Evolutionary conservation across 2,888 invertebrate genomes (phyloP).

Genomic region (Erannis defoliaria): DNA sequence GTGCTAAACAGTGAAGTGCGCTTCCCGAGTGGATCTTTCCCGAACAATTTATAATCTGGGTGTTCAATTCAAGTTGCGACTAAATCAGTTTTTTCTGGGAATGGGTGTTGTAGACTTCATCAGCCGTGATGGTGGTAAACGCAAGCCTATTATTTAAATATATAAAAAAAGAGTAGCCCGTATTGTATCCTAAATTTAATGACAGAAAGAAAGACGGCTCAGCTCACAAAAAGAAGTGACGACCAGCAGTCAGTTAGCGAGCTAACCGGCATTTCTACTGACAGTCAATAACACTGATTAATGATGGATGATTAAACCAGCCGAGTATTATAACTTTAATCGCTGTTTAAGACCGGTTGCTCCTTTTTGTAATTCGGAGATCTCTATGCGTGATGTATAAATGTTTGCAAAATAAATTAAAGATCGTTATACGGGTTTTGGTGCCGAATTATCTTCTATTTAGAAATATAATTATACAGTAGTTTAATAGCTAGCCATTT

Average conservation of each 20-base stretch:
- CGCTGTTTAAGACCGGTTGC: conserved; percentile 37
- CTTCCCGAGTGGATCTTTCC: too few relatives aligned
- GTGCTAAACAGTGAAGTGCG: too few relatives aligned
- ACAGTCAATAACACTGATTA: conserved; percentile 45
- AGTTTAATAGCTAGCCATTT: conserved; percentile 24
- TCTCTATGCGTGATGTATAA: conserved; percentile 26
- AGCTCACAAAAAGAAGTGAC: conserved; percentile 20
- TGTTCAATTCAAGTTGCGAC: too few relatives aligned
- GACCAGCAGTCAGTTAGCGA: conserved; percentile 22
- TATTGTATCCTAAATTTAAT: too few relatives aligned
- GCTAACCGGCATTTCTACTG: conserved; percentile 35
- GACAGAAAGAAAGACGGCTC: conserved; percentile 17
- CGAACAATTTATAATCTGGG: too few relatives aligned
- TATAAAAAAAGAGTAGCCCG: too few relatives aligned
- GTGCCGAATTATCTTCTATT: conserved; percentile 29
- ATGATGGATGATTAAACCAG: conserved; percentile 34
- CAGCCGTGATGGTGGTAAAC: too few relatives aligned
- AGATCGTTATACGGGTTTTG: conserved; percentile 21
- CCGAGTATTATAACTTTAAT: conserved; percentile 25
- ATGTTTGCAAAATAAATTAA: conserved; percentile 36
- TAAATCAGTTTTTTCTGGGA: too few relatives aligned
- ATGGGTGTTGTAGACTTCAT: too few relatives aligned
- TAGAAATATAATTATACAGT: conserved; percentile 16
- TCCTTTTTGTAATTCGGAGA: conserved; percentile 18
- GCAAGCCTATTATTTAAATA: too few relatives aligned